Evolutionary conservation across 2,888 invertebrate genomes (phyloP).

Genomic region (Dastarcus helophoroides): DNA sequence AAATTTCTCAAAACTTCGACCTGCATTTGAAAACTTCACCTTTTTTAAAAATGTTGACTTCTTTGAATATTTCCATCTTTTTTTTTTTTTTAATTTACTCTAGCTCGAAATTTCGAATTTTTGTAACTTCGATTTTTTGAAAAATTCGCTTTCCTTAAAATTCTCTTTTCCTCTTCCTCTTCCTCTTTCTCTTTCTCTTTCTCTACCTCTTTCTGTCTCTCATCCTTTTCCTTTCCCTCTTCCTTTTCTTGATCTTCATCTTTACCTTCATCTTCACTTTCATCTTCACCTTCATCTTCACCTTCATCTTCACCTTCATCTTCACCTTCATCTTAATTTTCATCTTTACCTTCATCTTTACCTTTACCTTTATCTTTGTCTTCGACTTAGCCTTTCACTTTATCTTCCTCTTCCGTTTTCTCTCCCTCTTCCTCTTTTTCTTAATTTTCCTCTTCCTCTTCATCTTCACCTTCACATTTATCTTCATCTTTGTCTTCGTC

Average conservation of each 20-base stretch:
- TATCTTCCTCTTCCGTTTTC: not conserved
- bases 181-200: not conserved
- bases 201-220: not conserved
- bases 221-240: not conserved
- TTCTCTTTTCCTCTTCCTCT: not conserved
- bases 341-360: slow-evolving; percentile 1
- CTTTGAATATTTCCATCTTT: too few relatives aligned
- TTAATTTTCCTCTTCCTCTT: not conserved
- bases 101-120: too few relatives aligned
- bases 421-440: not conserved
- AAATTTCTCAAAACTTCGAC: too few relatives aligned
- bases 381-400: not conserved
- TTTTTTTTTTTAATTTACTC: too few relatives aligned
- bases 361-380: not conserved
- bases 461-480: slow-evolving; percentile 1
- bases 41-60: too few relatives aligned
- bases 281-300: slow-evolving; percentile 2
- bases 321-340: slow-evolving; percentile 1
- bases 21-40: too few relatives aligned
- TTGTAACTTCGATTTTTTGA: too few relatives aligned
- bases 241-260: slow-evolving; percentile 1
- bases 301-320: slow-evolving; percentile 1
- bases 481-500: slow-evolving; percentile 1
- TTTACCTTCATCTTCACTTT: slow-evolving; percentile 1
- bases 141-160: too few relatives aligned